Conservation (phyloP, 1,140 invertebrate species). For the Heliconius hewitsoni region DNA sequence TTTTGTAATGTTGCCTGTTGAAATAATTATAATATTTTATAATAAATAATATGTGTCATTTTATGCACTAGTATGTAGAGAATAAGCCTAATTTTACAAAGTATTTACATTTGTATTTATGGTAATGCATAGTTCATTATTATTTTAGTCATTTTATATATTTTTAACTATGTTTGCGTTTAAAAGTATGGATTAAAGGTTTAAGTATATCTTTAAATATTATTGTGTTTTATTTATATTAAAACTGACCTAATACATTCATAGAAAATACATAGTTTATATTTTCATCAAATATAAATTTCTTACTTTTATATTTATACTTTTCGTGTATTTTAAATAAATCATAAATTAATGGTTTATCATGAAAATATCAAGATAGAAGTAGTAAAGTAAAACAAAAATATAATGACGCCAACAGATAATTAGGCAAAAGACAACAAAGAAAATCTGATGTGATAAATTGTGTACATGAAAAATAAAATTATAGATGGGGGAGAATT, state of each 20-base stretch:
- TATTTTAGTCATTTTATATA: conserved; percentile 14
- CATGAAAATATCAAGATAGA: no score
- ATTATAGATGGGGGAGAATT: no score
- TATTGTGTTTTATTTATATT: not conserved
- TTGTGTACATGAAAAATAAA: no score
- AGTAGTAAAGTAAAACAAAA: no score
- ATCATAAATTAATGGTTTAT: no score
- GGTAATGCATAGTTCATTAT: not conserved
- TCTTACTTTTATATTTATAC: no score
- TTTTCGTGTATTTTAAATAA: no score
- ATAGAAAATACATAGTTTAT: no score
- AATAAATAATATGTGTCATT: not conserved
- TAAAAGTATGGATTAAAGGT: not conserved
- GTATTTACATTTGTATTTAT: not conserved
- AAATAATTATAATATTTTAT: not conserved
- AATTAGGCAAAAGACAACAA: no score
- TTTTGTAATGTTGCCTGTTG: conserved; percentile 1
- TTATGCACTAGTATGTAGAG: conserved; percentile 2
- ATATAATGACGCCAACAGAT: no score
- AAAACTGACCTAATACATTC: not conserved
- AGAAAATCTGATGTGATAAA: no score
- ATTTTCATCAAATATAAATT: no score
- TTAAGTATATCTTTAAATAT: conserved; percentile 4
- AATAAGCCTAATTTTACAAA: conserved; percentile 13
- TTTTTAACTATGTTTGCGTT: not conserved